Evolutionary conservation across 2,797 vertebrate genomes (phyloP), one percentile per base, ranked within the genome.

Genomic region (Moxostoma hubbsi): DNA sequence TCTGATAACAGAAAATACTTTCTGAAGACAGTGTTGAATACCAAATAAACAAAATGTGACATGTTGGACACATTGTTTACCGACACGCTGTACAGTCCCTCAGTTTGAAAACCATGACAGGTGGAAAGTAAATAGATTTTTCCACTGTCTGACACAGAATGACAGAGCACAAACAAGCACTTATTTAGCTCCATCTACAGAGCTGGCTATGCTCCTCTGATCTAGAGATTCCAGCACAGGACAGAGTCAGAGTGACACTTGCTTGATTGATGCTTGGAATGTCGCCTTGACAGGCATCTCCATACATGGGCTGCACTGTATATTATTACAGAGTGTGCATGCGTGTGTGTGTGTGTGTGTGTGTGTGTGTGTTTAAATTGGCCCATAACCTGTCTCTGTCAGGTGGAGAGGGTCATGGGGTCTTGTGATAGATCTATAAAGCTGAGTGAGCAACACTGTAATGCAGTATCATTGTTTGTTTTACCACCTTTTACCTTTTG

Each of bases 181-280:
- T 53, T 57, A 71, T 11, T 75, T 50, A 16, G 66, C 51, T 65
- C 59, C 65, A 61, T 43, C 47, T 43, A 11, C 43, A 36, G 51
- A 15, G 69, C 54, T 58, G 5, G 12, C 53, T 61, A 2, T 13
- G 24, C 54, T 66, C 58, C 51, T 81, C 49, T 75, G 75, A 84
- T 82, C 73, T 75, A 18, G 43, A 75, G 73, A 83, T 63, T 74
- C n/a, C 10, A 57, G 65, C 51, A 2, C 57, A 63, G 70, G 73
- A 68, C 59, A 78, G 61, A 16, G 59, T n/a, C 59, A 50, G 57
- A 63, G 13, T 46, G 74, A 59, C 78, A 64, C 18, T 51, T 45
- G 47, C 79, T 67, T 84, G 84, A 85, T 73, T 84, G 81, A 83
- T 84, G 75, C 45, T 64, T 74, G 55, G 15, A 61, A 74, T 62